Conservation (phyloP, 1,140 invertebrate genomes). For the Pogonus chalceus region DNA sequence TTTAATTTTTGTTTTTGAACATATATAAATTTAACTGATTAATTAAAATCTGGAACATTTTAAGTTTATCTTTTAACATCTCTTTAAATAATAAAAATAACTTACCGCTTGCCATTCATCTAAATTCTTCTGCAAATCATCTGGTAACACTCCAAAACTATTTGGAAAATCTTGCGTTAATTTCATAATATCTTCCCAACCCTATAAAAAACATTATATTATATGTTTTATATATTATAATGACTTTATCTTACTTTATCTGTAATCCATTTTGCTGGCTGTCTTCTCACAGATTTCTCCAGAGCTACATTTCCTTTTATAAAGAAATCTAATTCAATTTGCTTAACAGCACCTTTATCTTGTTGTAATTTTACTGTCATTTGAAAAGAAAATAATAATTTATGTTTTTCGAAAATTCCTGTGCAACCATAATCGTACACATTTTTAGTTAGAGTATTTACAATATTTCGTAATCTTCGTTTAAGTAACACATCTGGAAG, state of each 20-base stretch:
- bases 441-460: constrained; percentile 70
- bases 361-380: constrained; percentile 74
- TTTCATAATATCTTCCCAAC: constrained; percentile 74
- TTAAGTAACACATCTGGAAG: constrained; percentile 60
- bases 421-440: constrained; percentile 85
- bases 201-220: constrained; percentile 33
- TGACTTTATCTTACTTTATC: neutral
- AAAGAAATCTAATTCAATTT: constrained; percentile 78
- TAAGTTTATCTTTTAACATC: too few species aligned
- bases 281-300: constrained; percentile 55
- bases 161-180: constrained; percentile 57
- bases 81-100: too few species aligned
- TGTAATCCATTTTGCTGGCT: constrained; percentile 62
- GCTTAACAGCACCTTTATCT: constrained; percentile 48
- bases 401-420: constrained; percentile 82
- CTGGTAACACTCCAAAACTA: constrained; percentile 51
- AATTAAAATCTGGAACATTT: too few species aligned
- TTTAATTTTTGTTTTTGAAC: too few species aligned
- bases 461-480: constrained; percentile 69
- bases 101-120: constrained; percentile 47
- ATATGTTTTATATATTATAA: neutral
- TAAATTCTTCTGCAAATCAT: constrained; percentile 49
- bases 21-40: too few species aligned
- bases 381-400: constrained; percentile 82
- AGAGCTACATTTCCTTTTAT: constrained; percentile 72